phyloP scores from a whole-genome alignment of 2,888 invertebrate species.

The Tortricodes alternella region DNA sequence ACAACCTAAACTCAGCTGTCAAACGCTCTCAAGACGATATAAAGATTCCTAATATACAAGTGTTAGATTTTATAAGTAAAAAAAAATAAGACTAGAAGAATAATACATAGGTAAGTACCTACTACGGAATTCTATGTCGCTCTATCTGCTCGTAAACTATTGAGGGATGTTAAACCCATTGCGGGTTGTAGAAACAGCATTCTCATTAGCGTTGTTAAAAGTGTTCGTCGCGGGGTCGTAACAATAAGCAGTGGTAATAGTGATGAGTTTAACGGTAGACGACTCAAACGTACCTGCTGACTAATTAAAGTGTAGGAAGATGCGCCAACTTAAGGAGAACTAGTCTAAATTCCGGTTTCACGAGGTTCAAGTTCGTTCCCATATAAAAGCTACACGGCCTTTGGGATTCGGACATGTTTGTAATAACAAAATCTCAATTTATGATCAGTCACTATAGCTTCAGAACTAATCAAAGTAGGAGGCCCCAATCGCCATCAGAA shows the following conservation, averaged over 20 bases:
- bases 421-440: not conserved
- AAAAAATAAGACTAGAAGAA: not conserved
- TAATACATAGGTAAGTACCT: not conserved
- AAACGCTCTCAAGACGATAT: not conserved
- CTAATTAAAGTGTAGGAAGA: conserved; percentile 12
- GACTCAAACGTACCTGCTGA: not conserved
- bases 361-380: conserved; percentile 21
- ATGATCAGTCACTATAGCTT: not conserved
- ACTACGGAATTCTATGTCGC: not conserved
- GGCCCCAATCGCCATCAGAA: not conserved
- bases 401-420: conserved; percentile 6
- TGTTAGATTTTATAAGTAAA: not conserved
- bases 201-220: conserved; percentile 53
- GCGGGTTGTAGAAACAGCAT: conserved; percentile 42
- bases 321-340: conserved; percentile 13
- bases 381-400: conserved; percentile 17
- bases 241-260: conserved; percentile 38
- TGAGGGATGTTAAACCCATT: conserved; percentile 49
- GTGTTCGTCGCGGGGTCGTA: conserved; percentile 40
- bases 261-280: conserved; percentile 29
- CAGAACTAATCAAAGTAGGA: not conserved
- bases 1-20: not conserved
- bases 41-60: too few species aligned
- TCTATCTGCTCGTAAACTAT: conserved; percentile 29
- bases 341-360: conserved; percentile 17